Conservation (phyloP, 2,797 vertebrate genomes). For the Crocodylus rhombifer region DNA sequence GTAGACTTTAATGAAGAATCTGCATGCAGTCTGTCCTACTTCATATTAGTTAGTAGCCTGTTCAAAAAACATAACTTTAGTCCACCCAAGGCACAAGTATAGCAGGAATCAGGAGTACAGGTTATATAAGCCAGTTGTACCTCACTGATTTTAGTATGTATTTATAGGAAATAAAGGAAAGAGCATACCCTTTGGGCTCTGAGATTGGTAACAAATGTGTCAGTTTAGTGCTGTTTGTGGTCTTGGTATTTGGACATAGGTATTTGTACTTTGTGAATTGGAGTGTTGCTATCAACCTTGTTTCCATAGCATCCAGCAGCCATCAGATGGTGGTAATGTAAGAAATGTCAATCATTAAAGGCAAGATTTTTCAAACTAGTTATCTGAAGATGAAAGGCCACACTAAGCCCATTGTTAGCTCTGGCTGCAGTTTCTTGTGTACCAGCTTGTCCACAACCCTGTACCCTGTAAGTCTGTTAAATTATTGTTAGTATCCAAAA, state of each 20-base stretch:
- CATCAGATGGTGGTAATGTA: not conserved
- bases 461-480: not conserved
- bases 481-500: not conserved
- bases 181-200: not conserved
- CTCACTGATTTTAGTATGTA: not conserved
- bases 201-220: not conserved
- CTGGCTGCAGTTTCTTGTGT: not conserved
- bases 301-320: not conserved
- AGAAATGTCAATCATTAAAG: not conserved
- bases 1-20: no score
- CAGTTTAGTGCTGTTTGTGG: not conserved
- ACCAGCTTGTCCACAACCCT: not conserved
- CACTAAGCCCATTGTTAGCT: not conserved
- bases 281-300: not conserved
- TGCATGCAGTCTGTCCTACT: not conserved
- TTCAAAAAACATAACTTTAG: not conserved
- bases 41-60: not conserved
- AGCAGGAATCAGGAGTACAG: not conserved
- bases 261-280: not conserved
- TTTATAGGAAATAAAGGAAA: not conserved
- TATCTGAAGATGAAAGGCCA: not conserved
- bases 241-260: not conserved
- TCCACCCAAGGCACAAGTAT: not conserved
- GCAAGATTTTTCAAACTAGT: not conserved
- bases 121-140: not conserved